Evolutionary conservation across 1,140 invertebrate species (phyloP).

Genomic region (Campoletis sonorensis): DNA sequence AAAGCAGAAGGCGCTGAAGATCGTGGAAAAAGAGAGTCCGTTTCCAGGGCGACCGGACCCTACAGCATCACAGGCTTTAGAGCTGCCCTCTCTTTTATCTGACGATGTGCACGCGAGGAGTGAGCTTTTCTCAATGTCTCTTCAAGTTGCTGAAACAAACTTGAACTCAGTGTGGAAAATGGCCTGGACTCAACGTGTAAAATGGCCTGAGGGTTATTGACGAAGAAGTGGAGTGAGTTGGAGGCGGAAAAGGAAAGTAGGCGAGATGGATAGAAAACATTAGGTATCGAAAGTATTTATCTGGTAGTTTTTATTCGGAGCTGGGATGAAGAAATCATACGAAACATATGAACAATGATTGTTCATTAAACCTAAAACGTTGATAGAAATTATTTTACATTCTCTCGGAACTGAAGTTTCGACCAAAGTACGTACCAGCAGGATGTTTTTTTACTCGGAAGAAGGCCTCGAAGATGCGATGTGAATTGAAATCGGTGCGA

Average conservation of each 20-base stretch:
- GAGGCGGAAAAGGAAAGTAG: constrained; percentile 30
- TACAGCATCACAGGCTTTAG: constrained; percentile 50
- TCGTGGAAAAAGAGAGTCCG: constrained; percentile 55
- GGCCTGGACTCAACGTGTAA: constrained; percentile 69
- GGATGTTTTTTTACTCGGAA: not conserved
- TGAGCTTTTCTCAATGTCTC: constrained; percentile 67
- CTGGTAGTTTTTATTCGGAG: not conserved
- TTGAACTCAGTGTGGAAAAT: constrained; percentile 61
- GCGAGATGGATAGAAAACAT: constrained; percentile 52
- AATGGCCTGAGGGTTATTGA: constrained; percentile 56
- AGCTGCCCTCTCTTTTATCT: constrained; percentile 45
- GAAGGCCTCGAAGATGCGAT: not conserved
- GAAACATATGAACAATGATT: not conserved
- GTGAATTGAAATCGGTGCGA: constrained; percentile 30
- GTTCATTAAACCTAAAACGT: not conserved
- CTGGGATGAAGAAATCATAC: not conserved
- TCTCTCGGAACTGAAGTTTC: not conserved
- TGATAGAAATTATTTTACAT: not conserved
- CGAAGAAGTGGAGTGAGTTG: not conserved
- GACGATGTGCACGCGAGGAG: not conserved
- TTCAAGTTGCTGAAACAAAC: constrained; percentile 68
- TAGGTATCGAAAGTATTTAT: not conserved
- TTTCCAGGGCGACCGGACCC: constrained; percentile 68
- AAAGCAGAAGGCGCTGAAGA: not conserved
- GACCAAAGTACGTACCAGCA: not conserved